Base-by-base conservation (phyloP, 2,888 invertebrate species). In the Incurvaria masculella region DNA sequence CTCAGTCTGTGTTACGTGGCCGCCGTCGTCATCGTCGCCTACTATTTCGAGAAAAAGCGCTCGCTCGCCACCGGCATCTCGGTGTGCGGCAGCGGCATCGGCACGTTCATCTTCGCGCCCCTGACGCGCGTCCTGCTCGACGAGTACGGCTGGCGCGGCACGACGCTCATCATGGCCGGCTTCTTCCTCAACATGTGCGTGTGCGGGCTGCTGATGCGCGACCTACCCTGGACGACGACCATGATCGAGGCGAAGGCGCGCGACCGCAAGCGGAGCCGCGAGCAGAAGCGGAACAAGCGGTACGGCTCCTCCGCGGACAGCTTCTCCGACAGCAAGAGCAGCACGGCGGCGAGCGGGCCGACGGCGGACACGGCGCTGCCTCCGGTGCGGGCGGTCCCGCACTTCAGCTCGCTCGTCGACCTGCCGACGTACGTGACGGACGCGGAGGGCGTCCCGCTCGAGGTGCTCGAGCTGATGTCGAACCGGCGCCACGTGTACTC, bases 11-110 rank as follows among this genome's bases (percentile, higher is more conserved):
- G 91, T 64, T 94, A 92, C 68, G 92, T 93, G 45, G 88, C 92
- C n/a, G 91, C 93, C 1, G 91, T 94, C 5, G 93, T 94, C 2
- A 90, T 91, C 55, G 93, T 94, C 23, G 92, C 93, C 1, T 93
- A 92, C 65, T 94, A 93, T 66, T 94, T 94, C 65, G 91, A 93
- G 61, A 88, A 88, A 66, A 85, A 82, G 61, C 81, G 92, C 50
- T 91, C 91, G 0, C 82, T 93, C 53, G 94, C 94, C 5, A 94
- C 93, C 11, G 92, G 93, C 0, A 76, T 93, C 45, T 89, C 91
- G 1, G 91, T 92, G 0, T 92, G 91, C 67, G 93, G 94, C 2
- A 90, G 90, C 57, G 93, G 93, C 18, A 90, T 92, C 52, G 94
- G 94, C 4, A 94, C 94, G 1, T 91, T 92, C 64, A 81, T 93